phyloP scores from a whole-genome alignment of 2,888 invertebrate species.

The Bugula neritina region DNA sequence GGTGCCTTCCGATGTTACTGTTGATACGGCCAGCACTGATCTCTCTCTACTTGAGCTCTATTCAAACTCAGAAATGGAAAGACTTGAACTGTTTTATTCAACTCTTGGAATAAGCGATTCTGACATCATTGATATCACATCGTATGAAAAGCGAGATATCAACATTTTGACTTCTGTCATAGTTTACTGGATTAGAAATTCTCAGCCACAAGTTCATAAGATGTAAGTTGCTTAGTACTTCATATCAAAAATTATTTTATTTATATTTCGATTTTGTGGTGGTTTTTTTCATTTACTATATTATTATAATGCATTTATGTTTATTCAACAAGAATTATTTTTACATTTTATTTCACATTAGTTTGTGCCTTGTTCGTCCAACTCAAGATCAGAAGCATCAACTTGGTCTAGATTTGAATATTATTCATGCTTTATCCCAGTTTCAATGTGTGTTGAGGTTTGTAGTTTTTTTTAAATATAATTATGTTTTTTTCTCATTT shows the following conservation, averaged over 20 bases:
- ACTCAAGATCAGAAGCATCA: constrained; percentile 17
- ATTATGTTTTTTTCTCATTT: too few relatives aligned
- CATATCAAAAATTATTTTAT: neutral
- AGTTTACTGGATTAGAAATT: constrained; percentile 36
- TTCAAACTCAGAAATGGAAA: constrained; percentile 16
- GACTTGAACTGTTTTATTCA: constrained; percentile 20
- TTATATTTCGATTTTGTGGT: neutral
- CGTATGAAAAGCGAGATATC: constrained; percentile 28
- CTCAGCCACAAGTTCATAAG: constrained; percentile 35
- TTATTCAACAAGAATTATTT: too few relatives aligned
- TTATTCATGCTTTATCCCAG: constrained; percentile 47
- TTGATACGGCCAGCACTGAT: neutral
- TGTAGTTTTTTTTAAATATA: too few relatives aligned
- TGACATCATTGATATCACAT: neutral
- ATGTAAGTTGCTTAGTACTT: constrained; percentile 28
- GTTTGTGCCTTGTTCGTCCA: too few relatives aligned
- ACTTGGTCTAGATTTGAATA: constrained; percentile 27
- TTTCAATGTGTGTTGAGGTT: constrained; percentile 37
- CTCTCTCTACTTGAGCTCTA: neutral
- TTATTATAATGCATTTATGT: too few relatives aligned
- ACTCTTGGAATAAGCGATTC: neutral
- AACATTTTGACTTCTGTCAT: constrained; percentile 31
- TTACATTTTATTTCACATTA: too few relatives aligned
- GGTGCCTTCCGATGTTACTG: constrained; percentile 33
- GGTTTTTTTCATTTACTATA: too few relatives aligned